phyloP scores from a whole-genome alignment of 2,113 vertebrate genomes.

The Hemiscyllium ocellatum region DNA sequence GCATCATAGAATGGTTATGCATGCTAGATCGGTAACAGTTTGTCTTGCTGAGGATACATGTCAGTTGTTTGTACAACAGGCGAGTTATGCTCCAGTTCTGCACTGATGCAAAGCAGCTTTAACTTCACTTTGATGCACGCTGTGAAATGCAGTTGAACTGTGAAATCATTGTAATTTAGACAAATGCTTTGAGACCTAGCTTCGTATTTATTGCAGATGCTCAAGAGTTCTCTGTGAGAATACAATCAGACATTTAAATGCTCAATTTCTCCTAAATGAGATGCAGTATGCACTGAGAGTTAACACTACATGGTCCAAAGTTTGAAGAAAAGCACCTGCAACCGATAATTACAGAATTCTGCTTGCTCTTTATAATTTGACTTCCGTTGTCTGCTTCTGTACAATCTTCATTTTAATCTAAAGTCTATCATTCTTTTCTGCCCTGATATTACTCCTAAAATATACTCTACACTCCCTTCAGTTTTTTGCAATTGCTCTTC shows the following conservation, averaged over 20 bases:
- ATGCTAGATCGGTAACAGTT: neutral
- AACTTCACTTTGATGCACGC: neutral
- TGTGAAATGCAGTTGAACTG: neutral
- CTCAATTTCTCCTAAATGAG: neutral
- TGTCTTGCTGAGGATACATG: neutral
- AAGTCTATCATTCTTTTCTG: no score
- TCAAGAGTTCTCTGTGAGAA: neutral
- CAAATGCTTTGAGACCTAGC: neutral
- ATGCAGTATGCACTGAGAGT: neutral
- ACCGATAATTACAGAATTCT: neutral
- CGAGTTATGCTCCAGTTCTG: neutral
- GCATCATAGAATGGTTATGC: neutral
- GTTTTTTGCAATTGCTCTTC: neutral
- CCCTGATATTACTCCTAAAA: neutral
- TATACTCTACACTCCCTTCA: neutral
- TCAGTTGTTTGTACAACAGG: neutral
- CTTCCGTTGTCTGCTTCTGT: neutral
- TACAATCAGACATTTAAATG: neutral
- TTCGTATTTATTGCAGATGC: neutral
- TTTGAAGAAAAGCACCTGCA: neutral
- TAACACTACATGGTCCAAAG: neutral
- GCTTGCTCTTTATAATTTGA: neutral
- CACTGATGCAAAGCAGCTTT: neutral
- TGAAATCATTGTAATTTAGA: neutral
- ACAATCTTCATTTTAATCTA: neutral